Evolutionary conservation across 2,113 vertebrate species (phyloP).

Genomic region (Taxidea taxus): DNA sequence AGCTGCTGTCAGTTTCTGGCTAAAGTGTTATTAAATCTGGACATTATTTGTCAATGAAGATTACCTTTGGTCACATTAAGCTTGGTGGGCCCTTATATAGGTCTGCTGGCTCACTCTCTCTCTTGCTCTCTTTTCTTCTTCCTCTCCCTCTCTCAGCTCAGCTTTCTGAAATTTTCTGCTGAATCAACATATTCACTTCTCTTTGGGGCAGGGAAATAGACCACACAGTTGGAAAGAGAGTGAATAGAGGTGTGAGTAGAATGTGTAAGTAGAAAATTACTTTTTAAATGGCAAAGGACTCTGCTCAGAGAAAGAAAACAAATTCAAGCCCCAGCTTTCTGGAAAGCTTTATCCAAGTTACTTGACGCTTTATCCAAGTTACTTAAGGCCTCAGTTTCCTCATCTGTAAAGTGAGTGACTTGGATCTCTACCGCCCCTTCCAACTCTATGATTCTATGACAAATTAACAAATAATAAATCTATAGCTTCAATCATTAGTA

Average conservation of each 20-base stretch:
- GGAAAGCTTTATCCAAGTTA: background rate
- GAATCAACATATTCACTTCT: constrained; percentile 13
- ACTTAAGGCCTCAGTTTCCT: background rate
- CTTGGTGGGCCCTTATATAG: background rate
- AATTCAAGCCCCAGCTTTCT: background rate
- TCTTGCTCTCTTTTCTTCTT: too few species aligned
- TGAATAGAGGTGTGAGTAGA: constrained; percentile 15
- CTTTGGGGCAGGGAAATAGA: background rate
- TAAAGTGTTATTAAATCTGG: background rate
- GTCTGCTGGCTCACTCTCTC: background rate
- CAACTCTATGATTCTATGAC: background rate
- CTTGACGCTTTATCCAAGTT: background rate
- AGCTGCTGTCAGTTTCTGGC: background rate
- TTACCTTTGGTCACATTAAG: background rate
- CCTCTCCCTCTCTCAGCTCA: background rate
- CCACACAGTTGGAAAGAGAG: background rate
- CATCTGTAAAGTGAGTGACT: background rate
- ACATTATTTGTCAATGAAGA: background rate
- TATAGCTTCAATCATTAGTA: background rate
- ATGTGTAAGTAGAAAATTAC: background rate
- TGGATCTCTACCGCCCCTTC: background rate
- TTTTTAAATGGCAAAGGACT: background rate
- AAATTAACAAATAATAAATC: background rate
- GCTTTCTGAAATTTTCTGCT: constrained; percentile 35
- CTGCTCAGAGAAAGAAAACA: background rate